Evolutionary conservation across 2,113 vertebrate species (phyloP).

Genomic region (Passer domesticus): DNA sequence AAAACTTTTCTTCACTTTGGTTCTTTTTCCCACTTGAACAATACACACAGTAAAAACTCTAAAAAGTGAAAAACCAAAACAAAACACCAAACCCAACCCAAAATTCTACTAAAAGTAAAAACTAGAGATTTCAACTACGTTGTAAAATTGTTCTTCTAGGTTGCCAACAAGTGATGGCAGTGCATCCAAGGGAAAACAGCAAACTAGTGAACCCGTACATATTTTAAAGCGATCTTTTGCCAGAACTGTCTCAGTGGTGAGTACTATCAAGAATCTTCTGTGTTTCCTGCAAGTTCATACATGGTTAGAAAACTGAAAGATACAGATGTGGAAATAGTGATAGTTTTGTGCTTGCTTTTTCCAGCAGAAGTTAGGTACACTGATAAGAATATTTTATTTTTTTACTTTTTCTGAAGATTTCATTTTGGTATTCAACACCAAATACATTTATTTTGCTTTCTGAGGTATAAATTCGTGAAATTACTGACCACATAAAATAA

Average conservation of each 20-base stretch:
- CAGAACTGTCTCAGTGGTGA: conserved; percentile 94
- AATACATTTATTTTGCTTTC: neutral
- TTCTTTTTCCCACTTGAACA: neutral
- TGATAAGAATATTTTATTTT: neutral
- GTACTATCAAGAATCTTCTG: neutral
- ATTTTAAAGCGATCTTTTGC: conserved; percentile 97
- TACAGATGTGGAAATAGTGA: neutral
- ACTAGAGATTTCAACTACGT: neutral
- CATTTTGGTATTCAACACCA: neutral
- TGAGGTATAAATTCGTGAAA: neutral
- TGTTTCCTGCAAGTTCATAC: neutral
- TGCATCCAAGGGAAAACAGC: conserved; percentile 95
- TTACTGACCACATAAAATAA: neutral
- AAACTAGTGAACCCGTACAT: conserved; percentile 95
- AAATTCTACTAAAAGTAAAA: neutral
- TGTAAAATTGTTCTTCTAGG: conserved; percentile 69
- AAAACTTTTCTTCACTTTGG: neutral
- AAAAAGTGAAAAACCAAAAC: neutral
- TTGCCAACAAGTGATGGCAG: conserved; percentile 96
- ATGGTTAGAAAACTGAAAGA: neutral
- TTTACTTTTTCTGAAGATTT: neutral
- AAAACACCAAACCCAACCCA: neutral
- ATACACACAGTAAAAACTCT: neutral
- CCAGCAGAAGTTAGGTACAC: neutral
- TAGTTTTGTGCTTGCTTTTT: neutral